Conservation (phyloP, 2,797 vertebrate genomes). For the Oophaga sylvatica region DNA sequence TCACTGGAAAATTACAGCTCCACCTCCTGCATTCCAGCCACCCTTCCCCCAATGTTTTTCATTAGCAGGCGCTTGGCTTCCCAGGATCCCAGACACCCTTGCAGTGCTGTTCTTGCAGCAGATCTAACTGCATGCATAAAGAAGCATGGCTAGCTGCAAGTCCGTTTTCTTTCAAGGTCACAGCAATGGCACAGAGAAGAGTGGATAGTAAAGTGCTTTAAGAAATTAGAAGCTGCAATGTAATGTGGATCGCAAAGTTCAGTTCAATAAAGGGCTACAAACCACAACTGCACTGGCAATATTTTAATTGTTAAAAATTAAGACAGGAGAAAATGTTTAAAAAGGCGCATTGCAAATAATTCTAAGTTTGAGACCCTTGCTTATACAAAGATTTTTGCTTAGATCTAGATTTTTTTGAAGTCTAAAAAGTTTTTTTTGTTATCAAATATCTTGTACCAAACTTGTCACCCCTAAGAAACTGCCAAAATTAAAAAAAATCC, state of each 20-base stretch:
- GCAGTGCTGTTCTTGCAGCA: conserved; percentile 54
- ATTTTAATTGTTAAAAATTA: no score
- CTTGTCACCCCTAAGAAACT: no score
- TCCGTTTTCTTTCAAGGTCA: conserved; percentile 35
- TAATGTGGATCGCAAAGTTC: neutral
- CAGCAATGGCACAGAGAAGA: neutral
- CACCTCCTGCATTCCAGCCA: conserved; percentile 55
- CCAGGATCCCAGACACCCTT: conserved; percentile 54
- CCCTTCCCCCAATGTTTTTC: conserved; percentile 55
- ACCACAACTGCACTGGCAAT: neutral
- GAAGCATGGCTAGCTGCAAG: conserved; percentile 19
- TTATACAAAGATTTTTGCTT: no score
- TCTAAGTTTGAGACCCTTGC: no score
- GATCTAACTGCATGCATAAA: conserved; percentile 35
- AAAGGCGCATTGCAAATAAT: no score
- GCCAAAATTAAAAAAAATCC: no score
- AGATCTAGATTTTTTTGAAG: no score
- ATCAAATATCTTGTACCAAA: no score
- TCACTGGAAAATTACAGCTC: conserved; percentile 60
- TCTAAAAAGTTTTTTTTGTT: no score
- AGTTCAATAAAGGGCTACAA: neutral
- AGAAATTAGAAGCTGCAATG: neutral
- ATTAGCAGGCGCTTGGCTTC: conserved; percentile 7
- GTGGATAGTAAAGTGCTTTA: neutral
- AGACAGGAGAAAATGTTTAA: no score